Evolutionary conservation across 2,888 invertebrate species (phyloP).

Genomic region (Pyrrhosoma nymphula): DNA sequence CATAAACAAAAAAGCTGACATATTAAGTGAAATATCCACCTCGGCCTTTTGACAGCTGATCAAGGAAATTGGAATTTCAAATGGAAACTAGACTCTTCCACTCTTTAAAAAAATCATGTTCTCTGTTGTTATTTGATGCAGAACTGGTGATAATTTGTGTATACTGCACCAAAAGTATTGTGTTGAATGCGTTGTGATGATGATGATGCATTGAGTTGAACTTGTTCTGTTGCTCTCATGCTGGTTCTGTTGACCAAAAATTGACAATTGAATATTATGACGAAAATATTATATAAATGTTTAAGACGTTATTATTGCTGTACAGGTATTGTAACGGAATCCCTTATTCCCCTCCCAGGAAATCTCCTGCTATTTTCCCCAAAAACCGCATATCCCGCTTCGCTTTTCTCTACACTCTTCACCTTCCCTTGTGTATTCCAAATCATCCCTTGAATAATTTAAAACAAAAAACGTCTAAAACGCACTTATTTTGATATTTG

Average conservation of each 20-base stretch:
- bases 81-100: not conserved
- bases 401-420: conserved; percentile 35
- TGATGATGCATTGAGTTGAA: conserved; percentile 57
- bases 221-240: conserved; percentile 64
- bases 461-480: conserved; percentile 27
- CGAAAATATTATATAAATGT: conserved; percentile 60
- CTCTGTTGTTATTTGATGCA: conserved; percentile 62
- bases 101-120: conserved; percentile 32
- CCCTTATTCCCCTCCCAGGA: not conserved
- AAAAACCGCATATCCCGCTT: not conserved
- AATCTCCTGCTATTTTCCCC: not conserved
- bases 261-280: conserved; percentile 57
- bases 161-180: conserved; percentile 55
- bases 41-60: not conserved
- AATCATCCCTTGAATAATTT: not conserved
- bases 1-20: not conserved
- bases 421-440: not conserved
- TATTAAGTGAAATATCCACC: not conserved
- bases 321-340: conserved; percentile 58
- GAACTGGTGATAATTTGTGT: conserved; percentile 45
- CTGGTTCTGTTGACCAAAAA: conserved; percentile 66
- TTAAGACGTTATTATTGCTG: conserved; percentile 49
- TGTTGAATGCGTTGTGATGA: conserved; percentile 43
- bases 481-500: conserved; percentile 48
- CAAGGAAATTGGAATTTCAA: not conserved